These are phyloP conservation scores for Liodrosophila aerea DNA, from an alignment of 2,888 invertebrate species.

Conservation along the genomic window DNA sequence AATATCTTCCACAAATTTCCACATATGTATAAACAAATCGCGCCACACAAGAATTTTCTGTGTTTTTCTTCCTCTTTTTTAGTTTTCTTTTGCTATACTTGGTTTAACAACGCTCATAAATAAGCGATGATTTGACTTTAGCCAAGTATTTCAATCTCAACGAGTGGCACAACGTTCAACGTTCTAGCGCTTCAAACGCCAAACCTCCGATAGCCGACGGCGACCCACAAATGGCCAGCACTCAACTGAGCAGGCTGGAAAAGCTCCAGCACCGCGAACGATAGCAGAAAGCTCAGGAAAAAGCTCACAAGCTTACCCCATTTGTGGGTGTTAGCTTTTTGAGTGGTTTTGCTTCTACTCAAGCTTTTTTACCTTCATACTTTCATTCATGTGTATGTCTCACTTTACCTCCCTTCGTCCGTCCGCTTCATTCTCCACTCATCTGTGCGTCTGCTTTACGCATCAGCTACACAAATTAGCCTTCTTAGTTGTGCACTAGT, in stretches of 20 bases:
- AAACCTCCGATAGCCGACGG: slow-evolving; percentile 32
- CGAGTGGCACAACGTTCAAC: slow-evolving; percentile 28
- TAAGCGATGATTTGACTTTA: slow-evolving; percentile 26
- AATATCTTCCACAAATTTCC: slow-evolving; percentile 43
- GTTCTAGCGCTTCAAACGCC: slow-evolving; percentile 7
- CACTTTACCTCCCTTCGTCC: neutral
- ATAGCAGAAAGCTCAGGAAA: slow-evolving; percentile 51
- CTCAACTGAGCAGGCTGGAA: slow-evolving; percentile 64
- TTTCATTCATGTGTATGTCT: slow-evolving; percentile 43
- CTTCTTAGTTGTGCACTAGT: slow-evolving; percentile 53
- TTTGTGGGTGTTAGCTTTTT: slow-evolving; percentile 41
- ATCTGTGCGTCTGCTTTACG: slow-evolving; percentile 29
- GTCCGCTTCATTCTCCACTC: neutral
- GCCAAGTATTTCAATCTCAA: slow-evolving; percentile 31
- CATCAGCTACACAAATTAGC: slow-evolving; percentile 63
- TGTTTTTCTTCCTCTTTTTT: neutral
- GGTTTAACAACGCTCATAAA: slow-evolving; percentile 26
- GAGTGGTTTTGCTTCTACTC: slow-evolving; percentile 14
- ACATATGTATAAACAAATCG: slow-evolving; percentile 48
- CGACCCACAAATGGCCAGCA: slow-evolving; percentile 57
- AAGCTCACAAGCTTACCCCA: slow-evolving; percentile 22
- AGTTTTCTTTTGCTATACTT: slow-evolving; percentile 4
- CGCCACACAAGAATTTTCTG: slow-evolving; percentile 16
- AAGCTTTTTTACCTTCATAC: slow-evolving; percentile 38
- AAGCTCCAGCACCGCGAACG: slow-evolving; percentile 39